Evolutionary conservation across 2,113 vertebrate genomes (phyloP).

Genomic region (Lophius piscatorius): DNA sequence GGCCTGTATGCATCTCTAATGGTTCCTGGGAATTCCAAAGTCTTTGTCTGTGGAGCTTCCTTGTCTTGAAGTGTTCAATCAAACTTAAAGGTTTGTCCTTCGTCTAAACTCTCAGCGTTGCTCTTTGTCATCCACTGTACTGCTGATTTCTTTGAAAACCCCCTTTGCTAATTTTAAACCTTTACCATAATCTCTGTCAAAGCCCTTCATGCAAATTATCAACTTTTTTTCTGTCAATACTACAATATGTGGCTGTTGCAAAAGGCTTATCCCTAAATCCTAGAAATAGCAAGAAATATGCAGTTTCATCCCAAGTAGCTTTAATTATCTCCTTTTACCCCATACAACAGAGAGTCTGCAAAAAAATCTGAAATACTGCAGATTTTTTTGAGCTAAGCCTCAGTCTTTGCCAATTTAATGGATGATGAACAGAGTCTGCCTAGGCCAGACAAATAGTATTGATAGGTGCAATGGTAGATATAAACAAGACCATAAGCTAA

Average conservation of each 20-base stretch:
- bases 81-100: slow-evolving; percentile 9
- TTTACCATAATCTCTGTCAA: neutral
- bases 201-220: neutral
- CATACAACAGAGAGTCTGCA: neutral
- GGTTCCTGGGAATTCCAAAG: slow-evolving; percentile 10
- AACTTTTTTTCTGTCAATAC: neutral
- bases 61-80: slow-evolving; percentile 34
- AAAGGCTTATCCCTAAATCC: slow-evolving; percentile 28
- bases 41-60: slow-evolving; percentile 3
- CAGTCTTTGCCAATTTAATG: neutral
- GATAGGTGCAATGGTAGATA: slow-evolving; percentile 19
- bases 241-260: neutral
- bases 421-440: neutral
- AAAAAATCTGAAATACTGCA: neutral
- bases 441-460: slow-evolving; percentile 10
- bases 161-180: neutral
- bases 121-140: neutral
- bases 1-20: neutral
- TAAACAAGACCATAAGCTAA: slow-evolving; percentile 10
- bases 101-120: neutral
- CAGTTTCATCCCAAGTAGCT: slow-evolving; percentile 9
- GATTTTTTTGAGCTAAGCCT: neutral
- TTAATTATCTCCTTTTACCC: slow-evolving; percentile 21
- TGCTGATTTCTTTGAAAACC: slow-evolving; percentile 1
- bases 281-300: slow-evolving; percentile 10